Conservation (phyloP, 2,888 invertebrate genomes). For the Acrobasis consociella region DNA sequence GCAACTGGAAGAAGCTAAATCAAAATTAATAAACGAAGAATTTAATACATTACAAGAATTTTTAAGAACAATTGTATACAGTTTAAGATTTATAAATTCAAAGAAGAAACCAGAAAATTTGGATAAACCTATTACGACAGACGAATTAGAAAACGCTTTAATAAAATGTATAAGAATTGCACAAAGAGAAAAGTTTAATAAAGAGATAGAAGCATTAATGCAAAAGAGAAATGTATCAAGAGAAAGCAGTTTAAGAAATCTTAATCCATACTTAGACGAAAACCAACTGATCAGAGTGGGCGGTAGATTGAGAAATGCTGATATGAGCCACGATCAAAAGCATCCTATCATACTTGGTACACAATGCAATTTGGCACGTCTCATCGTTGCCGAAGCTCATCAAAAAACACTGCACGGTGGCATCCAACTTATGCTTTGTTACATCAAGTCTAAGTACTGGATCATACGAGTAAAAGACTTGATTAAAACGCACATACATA, state of each 20-base stretch:
- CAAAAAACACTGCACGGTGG: constrained; percentile 7
- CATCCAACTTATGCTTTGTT: constrained; percentile 10
- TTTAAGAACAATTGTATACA: too few species aligned
- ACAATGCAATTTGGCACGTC: constrained; percentile 2
- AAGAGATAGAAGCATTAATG: constrained; percentile 5
- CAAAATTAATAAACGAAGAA: not conserved
- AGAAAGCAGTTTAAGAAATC: constrained; percentile 14
- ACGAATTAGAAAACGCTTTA: constrained; percentile 8
- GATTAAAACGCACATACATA: not conserved
- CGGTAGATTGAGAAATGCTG: constrained; percentile 26
- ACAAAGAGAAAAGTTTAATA: constrained; percentile 12
- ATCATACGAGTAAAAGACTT: not conserved
- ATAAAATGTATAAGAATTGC: constrained; percentile 8
- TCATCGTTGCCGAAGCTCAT: constrained; percentile 12
- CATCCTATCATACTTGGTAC: constrained; percentile 24
- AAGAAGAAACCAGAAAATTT: too few species aligned
- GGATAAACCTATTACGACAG: too few species aligned
- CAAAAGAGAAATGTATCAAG: not conserved
- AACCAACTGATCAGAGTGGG: constrained; percentile 27
- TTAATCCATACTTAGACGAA: constrained; percentile 26
- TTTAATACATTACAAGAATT: too few species aligned
- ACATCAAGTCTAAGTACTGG: constrained; percentile 4
- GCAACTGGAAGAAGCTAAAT: not conserved
- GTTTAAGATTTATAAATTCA: too few species aligned
- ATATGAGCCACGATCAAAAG: constrained; percentile 21